phyloP scores from a whole-genome alignment of 2,888 invertebrate genomes.

The Eurois occulta region DNA sequence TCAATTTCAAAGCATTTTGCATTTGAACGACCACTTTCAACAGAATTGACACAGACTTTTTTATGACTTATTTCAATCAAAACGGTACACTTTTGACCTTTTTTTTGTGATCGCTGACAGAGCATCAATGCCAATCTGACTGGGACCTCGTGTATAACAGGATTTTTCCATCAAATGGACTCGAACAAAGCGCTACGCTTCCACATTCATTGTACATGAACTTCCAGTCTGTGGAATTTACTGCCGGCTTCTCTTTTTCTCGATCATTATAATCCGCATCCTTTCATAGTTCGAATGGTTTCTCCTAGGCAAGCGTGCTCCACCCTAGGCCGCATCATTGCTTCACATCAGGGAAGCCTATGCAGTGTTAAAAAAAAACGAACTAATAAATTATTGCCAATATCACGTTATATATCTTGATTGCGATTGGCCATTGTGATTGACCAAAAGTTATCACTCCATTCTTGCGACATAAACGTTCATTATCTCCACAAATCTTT shows the following conservation, averaged over 20 bases:
- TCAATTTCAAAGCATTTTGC: background rate
- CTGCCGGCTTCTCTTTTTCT: background rate
- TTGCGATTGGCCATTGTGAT: background rate
- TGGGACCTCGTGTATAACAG: background rate
- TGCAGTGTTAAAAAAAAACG: background rate
- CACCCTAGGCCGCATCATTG: background rate
- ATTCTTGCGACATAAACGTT: background rate
- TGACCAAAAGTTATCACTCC: background rate
- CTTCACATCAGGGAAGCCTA: background rate
- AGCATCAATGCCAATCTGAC: too few relatives aligned
- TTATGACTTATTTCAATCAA: background rate
- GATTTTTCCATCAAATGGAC: background rate
- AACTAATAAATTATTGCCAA: background rate
- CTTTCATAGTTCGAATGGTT: background rate
- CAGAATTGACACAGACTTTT: background rate
- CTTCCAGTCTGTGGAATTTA: background rate
- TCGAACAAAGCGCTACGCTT: background rate
- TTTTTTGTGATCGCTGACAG: background rate
- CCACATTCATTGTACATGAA: background rate
- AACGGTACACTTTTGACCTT: background rate
- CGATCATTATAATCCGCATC: background rate
- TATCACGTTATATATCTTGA: background rate
- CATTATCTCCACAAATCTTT: constrained; percentile 39
- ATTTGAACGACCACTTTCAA: background rate
- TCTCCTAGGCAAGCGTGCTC: background rate